phyloP scores from a whole-genome alignment of 2,797 vertebrate genomes.

The Sylvia borin region DNA sequence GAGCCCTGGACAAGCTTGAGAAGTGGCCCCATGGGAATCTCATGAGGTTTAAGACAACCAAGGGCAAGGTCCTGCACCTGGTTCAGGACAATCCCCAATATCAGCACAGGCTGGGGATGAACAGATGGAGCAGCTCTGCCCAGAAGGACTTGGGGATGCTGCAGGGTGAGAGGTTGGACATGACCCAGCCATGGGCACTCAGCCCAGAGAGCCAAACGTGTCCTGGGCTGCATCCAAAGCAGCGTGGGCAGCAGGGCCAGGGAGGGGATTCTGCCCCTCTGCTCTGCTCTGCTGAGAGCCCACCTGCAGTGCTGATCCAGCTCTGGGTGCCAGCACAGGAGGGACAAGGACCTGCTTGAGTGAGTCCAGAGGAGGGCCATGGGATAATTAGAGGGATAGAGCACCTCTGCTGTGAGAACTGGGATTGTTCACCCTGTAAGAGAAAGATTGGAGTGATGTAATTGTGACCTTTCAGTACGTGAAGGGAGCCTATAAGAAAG shows the following conservation, averaged over 20 bases:
- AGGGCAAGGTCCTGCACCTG: neutral
- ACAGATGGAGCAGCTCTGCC: neutral
- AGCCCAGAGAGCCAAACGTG: neutral
- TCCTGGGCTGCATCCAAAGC: neutral
- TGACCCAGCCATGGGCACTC: neutral
- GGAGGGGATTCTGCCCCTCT: neutral
- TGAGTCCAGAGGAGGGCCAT: neutral
- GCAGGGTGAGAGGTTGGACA: neutral
- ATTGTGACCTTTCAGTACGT: neutral
- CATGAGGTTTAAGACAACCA: neutral
- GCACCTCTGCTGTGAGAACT: neutral
- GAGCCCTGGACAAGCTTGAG: neutral
- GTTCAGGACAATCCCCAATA: neutral
- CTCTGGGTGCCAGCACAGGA: neutral
- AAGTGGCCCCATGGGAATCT: neutral
- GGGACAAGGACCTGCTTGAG: neutral
- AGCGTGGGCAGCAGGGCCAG: fast-evolving
- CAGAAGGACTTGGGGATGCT: neutral
- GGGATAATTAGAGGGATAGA: neutral
- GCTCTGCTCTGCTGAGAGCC: neutral
- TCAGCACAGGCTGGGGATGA: neutral
- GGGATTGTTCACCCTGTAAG: neutral
- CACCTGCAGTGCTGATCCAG: neutral
- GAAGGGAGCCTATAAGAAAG: neutral
- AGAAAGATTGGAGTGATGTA: neutral